These are phyloP conservation scores for Urechis unicinctus DNA, from an alignment of 2,888 invertebrate species.

Conservation along the genomic window DNA sequence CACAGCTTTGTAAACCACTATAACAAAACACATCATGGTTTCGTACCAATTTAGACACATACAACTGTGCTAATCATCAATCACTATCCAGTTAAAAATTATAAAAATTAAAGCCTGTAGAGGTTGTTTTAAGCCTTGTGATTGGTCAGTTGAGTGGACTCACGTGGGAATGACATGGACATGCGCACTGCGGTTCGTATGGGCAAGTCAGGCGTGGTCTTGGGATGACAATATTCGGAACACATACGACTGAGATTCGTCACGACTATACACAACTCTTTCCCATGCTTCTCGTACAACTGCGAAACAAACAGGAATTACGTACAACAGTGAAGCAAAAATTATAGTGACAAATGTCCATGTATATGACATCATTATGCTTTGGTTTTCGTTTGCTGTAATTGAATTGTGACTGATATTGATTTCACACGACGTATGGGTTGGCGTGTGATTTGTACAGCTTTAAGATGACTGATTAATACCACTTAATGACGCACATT, in stretches of 20 bases:
- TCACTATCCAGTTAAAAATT: too few species aligned
- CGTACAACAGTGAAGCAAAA: neutral
- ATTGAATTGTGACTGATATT: too few species aligned
- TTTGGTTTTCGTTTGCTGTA: too few species aligned
- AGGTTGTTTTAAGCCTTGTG: too few species aligned
- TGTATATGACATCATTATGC: too few species aligned
- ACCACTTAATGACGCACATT: too few species aligned
- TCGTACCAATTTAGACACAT: neutral
- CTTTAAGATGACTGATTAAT: too few species aligned
- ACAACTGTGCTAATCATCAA: neutral
- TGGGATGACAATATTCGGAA: slow-evolving; percentile 20
- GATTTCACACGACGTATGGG: too few species aligned
- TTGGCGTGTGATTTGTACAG: too few species aligned
- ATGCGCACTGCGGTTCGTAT: slow-evolving; percentile 22
- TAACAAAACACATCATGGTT: neutral
- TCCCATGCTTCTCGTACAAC: slow-evolving; percentile 18
- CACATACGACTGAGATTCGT: slow-evolving; percentile 23
- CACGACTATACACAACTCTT: slow-evolving; percentile 23
- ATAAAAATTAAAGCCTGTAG: too few species aligned
- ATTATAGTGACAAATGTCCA: too few species aligned
- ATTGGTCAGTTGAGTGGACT: too few species aligned
- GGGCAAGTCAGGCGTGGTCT: slow-evolving; percentile 22
- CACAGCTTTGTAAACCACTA: slow-evolving; percentile 22
- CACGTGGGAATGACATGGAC: slow-evolving; percentile 26
- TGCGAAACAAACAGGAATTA: slow-evolving; percentile 7